Evolutionary conservation across 2,888 invertebrate species (phyloP), one percentile per base, ranked within the genome.

Genomic region (Microplitis manilae): DNA sequence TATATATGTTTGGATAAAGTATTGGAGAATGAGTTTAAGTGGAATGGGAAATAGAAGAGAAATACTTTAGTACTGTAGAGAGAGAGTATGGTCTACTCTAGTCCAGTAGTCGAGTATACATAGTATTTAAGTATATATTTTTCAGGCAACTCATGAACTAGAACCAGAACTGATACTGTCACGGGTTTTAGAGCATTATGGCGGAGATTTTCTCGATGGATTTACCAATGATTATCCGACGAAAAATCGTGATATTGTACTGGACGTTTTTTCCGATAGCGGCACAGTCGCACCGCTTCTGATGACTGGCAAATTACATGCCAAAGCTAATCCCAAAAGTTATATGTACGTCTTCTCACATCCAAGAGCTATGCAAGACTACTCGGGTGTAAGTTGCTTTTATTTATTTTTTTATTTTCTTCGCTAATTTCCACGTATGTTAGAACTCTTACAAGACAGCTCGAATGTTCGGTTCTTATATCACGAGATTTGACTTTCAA

Each of bases 281-380:
- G 93, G 96, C 77, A 95, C 96, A 20, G 93, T 96, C 30, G 95
- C 97, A 0, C 98, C 97, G 0, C 90, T 96, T 82, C 91, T 96
- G 80, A 92, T 93, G 90, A 94, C 94, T 79, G 95, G 94, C 17
- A 92, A 94, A 89, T 94, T 94, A 88, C 96, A 96, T 86, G 93
- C 95, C 5, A 92, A 92, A 82, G 92, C 94, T 39, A 95, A 96
- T 90, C 92, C 93, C 0, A 94, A 94, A 86, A 95, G 95, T 75
- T 97, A 95, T 89, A 96, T 97, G 92, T 97, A 97, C 87, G 95
- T 97, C 39, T 97, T 97, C 86, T 94, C 95, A 5, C 97, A 98
- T 87, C 95, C 95, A 83, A 96, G 95, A 77, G 92, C 94, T 80
- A 94, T 95, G 84, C 95, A 95, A 79, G 94, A 95, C 80, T 94